Base-by-base conservation (phyloP, 2,113 vertebrate species). In the Cololabis saira region DNA sequence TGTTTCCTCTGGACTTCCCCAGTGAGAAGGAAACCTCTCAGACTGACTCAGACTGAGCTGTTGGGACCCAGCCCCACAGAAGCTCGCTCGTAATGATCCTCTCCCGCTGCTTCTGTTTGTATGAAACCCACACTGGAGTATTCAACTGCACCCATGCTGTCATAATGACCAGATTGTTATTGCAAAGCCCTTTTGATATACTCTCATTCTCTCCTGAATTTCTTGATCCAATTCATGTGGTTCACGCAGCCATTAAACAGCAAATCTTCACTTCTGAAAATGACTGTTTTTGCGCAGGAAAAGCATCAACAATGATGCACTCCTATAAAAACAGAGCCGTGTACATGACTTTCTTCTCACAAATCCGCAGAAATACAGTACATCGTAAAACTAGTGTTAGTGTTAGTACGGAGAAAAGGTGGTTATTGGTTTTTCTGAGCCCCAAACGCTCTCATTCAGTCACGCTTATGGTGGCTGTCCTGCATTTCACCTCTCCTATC, bases 91-190 rank as follows among this genome's bases (percentile, higher is more conserved):
- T 89, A 90, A 90, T 86, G 82, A 88, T 78, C 53, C 17, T 50
- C 64, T 77, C 62, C 65, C 11, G 45, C 78, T 78, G 66, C 74
- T 80, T 82, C 53, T 80, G 81, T 84, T 81, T 81, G 83, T 82
- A 81, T 60, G 71, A 74, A 82, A 76, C 58, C 66, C 66, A 78
- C 82, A 61, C 71, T 48, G 67, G 61, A 53, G 68, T 47, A 57
- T 80, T 85, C 71, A 79, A 53, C 73, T 67, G 67, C 85, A 67
- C 61, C 64, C 72, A 64, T 81, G 71, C 76, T 76, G 76, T 71
- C 85, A 78, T 82, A 86, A 90, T 82, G 71, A 86, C 70, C 56
- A 47, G 45, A 53, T 74, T 80, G 61, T 80, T 87, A 90, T 86
- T 68, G 62, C 70, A 61, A 64, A 80, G 44, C 55, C 71, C 37